These are phyloP conservation scores for Ptilorrhoa leucosticta DNA, from an alignment of 2,113 vertebrate genomes.

Conservation along the genomic window DNA sequence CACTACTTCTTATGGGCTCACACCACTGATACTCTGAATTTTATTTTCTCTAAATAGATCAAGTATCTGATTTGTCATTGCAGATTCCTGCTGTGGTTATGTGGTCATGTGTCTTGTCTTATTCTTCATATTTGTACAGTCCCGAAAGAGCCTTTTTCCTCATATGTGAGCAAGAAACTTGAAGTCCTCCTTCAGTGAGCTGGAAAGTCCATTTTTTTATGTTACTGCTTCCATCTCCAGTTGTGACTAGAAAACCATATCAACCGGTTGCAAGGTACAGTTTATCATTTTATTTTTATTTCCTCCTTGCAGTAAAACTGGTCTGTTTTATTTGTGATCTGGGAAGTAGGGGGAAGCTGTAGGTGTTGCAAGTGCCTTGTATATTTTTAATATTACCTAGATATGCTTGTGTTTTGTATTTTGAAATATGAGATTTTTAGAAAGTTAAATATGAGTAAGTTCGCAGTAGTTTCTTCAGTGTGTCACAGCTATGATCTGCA, in stretches of 20 bases:
- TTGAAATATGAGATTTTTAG: not conserved
- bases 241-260: not conserved
- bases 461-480: not conserved
- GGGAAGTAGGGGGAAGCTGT: not conserved
- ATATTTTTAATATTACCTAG: not conserved
- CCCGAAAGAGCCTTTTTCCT: not conserved
- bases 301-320: not conserved
- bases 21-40: not conserved
- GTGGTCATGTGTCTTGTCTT: not conserved
- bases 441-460: not conserved
- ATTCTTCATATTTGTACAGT: not conserved
- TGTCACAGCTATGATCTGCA: not conserved
- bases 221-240: not conserved
- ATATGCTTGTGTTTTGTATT: not conserved
- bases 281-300: not conserved
- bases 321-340: not conserved
- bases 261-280: not conserved
- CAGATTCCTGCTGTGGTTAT: not conserved
- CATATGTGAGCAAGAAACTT: not conserved
- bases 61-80: not conserved
- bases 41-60: not conserved
- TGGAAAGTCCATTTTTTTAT: not conserved
- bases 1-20: not conserved
- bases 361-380: not conserved
- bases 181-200: not conserved